A percentile compares a stretch with the other conserved stretches of the same genome.
Evolutionary conservation across 2,113 vertebrate species (phyloP).

Genomic region (Tauraco erythrolophus): DNA sequence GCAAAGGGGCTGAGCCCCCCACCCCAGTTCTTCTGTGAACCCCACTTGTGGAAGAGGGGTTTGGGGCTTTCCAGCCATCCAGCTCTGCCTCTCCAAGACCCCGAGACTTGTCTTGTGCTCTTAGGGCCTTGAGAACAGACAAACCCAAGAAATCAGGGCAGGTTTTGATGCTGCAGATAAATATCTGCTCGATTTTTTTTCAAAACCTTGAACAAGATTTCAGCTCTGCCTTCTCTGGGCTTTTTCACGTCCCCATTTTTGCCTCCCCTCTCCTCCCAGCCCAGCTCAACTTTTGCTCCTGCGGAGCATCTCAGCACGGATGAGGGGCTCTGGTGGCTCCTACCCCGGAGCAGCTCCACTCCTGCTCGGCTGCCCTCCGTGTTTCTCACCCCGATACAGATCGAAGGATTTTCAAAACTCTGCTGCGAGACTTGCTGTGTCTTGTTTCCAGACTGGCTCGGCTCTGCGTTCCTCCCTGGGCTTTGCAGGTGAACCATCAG

Average conservation of each 20-base stretch:
- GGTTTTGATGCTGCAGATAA: not conserved
- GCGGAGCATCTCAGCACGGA: not conserved
- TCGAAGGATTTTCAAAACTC: conserved; percentile 22
- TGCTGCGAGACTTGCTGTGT: conserved; percentile 29
- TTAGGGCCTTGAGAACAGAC: not conserved
- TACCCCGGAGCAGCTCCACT: not conserved
- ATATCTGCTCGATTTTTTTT: not conserved
- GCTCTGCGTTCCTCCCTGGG: not conserved
- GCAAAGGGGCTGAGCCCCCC: no score
- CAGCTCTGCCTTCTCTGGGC: not conserved
- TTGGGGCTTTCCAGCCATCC: no score
- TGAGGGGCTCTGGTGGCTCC: not conserved
- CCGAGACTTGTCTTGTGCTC: rapidly evolving
- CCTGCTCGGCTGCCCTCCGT: not conserved
- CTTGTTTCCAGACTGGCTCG: conserved; percentile 36
- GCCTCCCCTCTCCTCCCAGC: not conserved
- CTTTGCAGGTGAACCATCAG: not conserved
- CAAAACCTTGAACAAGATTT: not conserved
- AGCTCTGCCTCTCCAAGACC: not conserved
- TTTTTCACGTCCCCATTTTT: not conserved
- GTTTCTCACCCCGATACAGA: not conserved
- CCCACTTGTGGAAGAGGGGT: no score
- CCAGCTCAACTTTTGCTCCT: not conserved
- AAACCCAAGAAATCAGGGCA: not conserved
- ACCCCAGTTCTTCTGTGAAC: no score